Conservation (phyloP, 2,113 vertebrate species). For the Oceanodroma tethys region DNA sequence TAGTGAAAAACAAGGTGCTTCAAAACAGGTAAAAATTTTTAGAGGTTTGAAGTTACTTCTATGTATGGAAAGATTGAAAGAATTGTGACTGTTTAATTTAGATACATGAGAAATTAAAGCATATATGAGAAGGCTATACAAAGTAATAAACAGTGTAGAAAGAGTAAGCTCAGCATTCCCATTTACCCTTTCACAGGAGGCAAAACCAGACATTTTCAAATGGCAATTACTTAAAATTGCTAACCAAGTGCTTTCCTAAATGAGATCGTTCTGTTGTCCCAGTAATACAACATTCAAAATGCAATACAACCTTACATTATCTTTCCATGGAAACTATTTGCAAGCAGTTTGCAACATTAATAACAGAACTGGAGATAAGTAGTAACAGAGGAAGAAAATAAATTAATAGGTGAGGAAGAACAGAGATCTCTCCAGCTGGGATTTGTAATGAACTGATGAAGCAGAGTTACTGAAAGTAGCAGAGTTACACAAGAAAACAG, state of each 20-base stretch:
- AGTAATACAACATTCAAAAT: background rate
- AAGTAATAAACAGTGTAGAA: background rate
- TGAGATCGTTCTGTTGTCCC: background rate
- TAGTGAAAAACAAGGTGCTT: background rate
- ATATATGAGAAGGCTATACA: background rate
- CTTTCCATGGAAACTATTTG: background rate
- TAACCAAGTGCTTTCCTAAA: background rate
- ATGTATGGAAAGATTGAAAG: background rate
- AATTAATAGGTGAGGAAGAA: background rate
- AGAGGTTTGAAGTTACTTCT: background rate
- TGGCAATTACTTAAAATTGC: background rate
- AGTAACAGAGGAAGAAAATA: background rate
- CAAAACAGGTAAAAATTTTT: background rate
- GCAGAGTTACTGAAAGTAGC: background rate
- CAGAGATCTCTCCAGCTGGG: background rate
- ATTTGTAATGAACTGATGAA: background rate
- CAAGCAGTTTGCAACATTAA: background rate
- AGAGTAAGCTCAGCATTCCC: background rate
- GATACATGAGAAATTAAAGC: background rate
- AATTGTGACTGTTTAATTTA: background rate
- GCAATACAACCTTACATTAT: background rate
- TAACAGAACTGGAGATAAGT: background rate
- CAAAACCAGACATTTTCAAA: background rate
- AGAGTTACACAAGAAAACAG: background rate
- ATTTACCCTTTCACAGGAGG: background rate